These are phyloP conservation scores for Teinopalpus imperialis DNA, from an alignment of 2,888 invertebrate genomes.

Conservation along the genomic window DNA sequence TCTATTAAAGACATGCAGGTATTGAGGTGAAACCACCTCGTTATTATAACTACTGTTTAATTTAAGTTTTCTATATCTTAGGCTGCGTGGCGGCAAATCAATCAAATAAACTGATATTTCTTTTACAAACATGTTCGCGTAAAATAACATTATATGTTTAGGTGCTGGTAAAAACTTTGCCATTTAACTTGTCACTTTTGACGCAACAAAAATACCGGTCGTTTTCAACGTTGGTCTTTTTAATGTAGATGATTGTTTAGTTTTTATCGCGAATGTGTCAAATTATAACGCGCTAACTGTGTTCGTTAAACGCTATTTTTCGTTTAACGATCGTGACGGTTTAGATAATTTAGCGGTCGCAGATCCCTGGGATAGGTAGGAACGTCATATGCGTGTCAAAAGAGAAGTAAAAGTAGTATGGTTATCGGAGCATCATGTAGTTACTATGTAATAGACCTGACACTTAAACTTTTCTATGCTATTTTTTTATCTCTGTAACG, in stretches of 20 bases:
- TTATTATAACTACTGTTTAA: neutral
- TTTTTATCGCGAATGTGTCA: conserved; percentile 3
- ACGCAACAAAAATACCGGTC: neutral
- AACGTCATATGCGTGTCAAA: neutral
- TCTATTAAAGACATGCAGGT: neutral
- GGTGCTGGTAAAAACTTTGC: neutral
- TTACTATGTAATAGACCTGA: too few relatives aligned
- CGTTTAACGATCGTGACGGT: neutral
- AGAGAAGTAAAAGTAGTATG: conserved; percentile 24
- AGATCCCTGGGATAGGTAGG: neutral
- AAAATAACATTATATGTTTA: neutral
- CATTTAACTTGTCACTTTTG: conserved; percentile 8
- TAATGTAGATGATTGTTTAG: conserved; percentile 1
- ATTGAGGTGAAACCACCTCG: neutral
- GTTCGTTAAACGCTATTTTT: neutral
- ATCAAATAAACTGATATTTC: conserved; percentile 1
- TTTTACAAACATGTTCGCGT: neutral
- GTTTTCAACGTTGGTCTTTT: neutral
- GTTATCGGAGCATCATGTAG: neutral
- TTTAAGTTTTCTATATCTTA: neutral
- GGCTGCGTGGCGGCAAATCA: neutral
- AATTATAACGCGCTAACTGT: neutral
- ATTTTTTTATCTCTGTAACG: too few relatives aligned
- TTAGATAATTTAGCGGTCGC: neutral
- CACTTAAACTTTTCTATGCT: too few relatives aligned